These are phyloP conservation scores for Clunio marinus DNA, from an alignment of 2,888 invertebrate genomes.

Conservation along the genomic window DNA sequence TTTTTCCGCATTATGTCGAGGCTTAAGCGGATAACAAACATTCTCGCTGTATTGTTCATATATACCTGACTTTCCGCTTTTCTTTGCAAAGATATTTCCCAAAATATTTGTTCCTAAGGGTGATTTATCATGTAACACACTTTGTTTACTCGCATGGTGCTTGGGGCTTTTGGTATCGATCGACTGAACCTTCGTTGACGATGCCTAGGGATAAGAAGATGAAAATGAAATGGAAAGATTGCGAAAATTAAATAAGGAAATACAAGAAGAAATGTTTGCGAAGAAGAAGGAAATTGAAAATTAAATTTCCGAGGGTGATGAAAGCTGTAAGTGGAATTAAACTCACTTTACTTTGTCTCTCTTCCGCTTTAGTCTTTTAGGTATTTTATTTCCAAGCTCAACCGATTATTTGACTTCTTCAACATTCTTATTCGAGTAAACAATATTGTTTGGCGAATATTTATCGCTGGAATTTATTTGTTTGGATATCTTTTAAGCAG, in stretches of 20 bases:
- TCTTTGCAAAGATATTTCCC: slow-evolving; percentile 50
- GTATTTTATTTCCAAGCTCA: no score
- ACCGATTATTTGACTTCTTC: no score
- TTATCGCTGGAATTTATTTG: no score
- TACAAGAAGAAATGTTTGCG: not conserved
- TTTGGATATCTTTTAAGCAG: no score
- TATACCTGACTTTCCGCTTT: slow-evolving; percentile 44
- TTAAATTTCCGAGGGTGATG: not conserved
- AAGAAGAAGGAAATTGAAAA: not conserved
- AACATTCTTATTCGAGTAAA: no score
- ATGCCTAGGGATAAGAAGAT: slow-evolving; percentile 8
- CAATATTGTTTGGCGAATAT: no score
- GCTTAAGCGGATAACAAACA: not conserved
- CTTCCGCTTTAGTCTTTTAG: no score
- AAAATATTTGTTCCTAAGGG: slow-evolving; percentile 47
- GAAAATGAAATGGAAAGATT: not conserved
- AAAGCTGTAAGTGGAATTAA: no score
- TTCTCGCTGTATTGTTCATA: not conserved
- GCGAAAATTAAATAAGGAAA: slow-evolving; percentile 3
- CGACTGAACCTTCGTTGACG: slow-evolving; percentile 29
- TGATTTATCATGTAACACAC: slow-evolving; percentile 41
- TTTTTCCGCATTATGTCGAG: no score
- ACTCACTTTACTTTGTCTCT: no score
- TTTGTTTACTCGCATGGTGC: slow-evolving; percentile 23
- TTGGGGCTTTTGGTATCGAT: slow-evolving; percentile 22